Conservation (phyloP, 2,113 vertebrate species). For the Callipepla californica region DNA sequence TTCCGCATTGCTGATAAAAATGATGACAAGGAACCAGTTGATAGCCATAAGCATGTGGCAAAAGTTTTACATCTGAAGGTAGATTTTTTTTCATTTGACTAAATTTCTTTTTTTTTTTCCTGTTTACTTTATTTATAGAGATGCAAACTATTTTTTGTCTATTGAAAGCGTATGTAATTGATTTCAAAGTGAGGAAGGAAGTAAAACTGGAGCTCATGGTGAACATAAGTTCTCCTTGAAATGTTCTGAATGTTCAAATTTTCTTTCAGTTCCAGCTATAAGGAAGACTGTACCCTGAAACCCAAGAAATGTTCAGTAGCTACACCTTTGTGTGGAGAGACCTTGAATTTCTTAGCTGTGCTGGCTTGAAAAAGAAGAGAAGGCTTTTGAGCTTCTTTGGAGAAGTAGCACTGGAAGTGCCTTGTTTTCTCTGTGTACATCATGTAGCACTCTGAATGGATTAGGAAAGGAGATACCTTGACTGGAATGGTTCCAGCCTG, state of each 20-base stretch:
- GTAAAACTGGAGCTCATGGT: slow-evolving; percentile 18
- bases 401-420: too few species aligned
- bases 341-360: not conserved
- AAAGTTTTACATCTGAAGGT: slow-evolving; percentile 11
- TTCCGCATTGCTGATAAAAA: not conserved
- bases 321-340: slow-evolving; percentile 37
- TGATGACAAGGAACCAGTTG: not conserved
- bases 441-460: not conserved
- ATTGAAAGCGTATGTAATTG: slow-evolving; percentile 54
- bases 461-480: not conserved
- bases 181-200: slow-evolving; percentile 56
- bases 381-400: not conserved
- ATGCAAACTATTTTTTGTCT: not conserved
- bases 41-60: not conserved
- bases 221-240: slow-evolving; percentile 41
- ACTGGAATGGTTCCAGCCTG: not conserved
- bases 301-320: slow-evolving; percentile 27
- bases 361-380: not conserved
- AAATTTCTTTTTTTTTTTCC: not conserved
- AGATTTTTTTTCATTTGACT: slow-evolving; percentile 35
- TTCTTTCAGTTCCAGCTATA: slow-evolving; percentile 12
- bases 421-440: not conserved
- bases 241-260: slow-evolving; percentile 48
- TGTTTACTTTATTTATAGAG: not conserved
- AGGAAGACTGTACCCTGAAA: slow-evolving; percentile 19